Percentiles rank a stretch among this genome's conserved stretches.
Evolutionary conservation across 2,113 vertebrate genomes (phyloP).

Genomic region (Polypterus senegalus): DNA sequence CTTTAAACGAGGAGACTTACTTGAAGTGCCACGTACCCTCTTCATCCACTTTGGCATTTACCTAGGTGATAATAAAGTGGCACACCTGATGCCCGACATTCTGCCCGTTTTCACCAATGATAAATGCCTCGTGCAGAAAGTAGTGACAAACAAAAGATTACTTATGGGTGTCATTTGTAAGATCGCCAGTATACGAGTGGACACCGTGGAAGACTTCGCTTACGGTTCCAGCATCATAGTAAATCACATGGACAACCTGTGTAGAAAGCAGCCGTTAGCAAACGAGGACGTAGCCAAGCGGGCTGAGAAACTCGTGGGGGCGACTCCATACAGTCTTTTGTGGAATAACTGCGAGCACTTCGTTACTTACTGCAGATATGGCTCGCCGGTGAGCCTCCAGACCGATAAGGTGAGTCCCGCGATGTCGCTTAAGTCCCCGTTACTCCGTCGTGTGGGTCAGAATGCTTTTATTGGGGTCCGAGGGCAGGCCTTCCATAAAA

Average conservation of each 20-base stretch:
- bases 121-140: slow-evolving; percentile 42
- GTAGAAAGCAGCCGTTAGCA: slow-evolving; percentile 40
- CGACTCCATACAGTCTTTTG: slow-evolving; percentile 69
- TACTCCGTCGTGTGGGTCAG: too few relatives aligned
- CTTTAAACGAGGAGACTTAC: slow-evolving; percentile 67
- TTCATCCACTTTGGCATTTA: slow-evolving; percentile 88
- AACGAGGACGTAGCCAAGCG: slow-evolving; percentile 62
- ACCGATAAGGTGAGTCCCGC: slow-evolving; percentile 66
- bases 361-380: slow-evolving; percentile 79
- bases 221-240: slow-evolving; percentile 68
- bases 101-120: slow-evolving; percentile 59
- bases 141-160: slow-evolving; percentile 79
- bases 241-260: slow-evolving; percentile 56
- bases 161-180: slow-evolving; percentile 67
- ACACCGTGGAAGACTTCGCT: slow-evolving; percentile 81
- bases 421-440: too few relatives aligned
- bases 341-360: slow-evolving; percentile 97
- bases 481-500: too few relatives aligned
- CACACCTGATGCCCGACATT: slow-evolving; percentile 90
- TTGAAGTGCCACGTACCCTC: slow-evolving; percentile 77
- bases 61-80: slow-evolving; percentile 75
- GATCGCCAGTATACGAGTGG: slow-evolving; percentile 71
- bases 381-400: slow-evolving; percentile 59
- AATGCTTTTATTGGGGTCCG: too few relatives aligned
- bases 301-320: slow-evolving; percentile 66